Conservation (phyloP, 2,113 vertebrate species). For the Rhynchomys soricoides region DNA sequence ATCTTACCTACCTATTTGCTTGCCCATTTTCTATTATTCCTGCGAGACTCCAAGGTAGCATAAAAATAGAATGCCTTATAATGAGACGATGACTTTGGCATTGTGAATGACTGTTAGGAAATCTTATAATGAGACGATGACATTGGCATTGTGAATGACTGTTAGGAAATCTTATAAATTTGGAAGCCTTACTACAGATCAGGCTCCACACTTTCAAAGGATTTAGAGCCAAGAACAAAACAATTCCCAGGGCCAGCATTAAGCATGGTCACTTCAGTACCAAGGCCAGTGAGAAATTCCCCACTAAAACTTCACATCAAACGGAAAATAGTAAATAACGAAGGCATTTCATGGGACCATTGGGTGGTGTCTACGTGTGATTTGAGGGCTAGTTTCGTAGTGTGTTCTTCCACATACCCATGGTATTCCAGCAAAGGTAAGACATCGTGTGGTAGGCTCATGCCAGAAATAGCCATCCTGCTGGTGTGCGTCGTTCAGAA, state of each 20-base stretch:
- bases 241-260: not conserved
- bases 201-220: not conserved
- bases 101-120: not conserved
- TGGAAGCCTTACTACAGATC: not conserved
- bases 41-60: not conserved
- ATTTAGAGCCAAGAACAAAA: not conserved
- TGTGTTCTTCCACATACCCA: not conserved
- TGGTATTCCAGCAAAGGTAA: not conserved
- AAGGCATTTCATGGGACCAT: not conserved
- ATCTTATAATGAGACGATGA: slow-evolving; percentile 1
- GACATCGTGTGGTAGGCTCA: not conserved
- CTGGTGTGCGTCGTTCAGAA: not conserved
- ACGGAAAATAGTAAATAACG: not conserved
- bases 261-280: not conserved
- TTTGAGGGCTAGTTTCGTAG: slow-evolving; percentile 20
- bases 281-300: not conserved
- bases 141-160: not conserved
- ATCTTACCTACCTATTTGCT: not conserved
- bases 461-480: not conserved
- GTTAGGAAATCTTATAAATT: not conserved
- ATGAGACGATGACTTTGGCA: not conserved
- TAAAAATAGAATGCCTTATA: not conserved
- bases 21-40: not conserved
- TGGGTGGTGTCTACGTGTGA: not conserved
- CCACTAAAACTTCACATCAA: not conserved